Evolutionary conservation across 2,797 vertebrate genomes (phyloP).

Genomic region (Onychomys leucogaster): DNA sequence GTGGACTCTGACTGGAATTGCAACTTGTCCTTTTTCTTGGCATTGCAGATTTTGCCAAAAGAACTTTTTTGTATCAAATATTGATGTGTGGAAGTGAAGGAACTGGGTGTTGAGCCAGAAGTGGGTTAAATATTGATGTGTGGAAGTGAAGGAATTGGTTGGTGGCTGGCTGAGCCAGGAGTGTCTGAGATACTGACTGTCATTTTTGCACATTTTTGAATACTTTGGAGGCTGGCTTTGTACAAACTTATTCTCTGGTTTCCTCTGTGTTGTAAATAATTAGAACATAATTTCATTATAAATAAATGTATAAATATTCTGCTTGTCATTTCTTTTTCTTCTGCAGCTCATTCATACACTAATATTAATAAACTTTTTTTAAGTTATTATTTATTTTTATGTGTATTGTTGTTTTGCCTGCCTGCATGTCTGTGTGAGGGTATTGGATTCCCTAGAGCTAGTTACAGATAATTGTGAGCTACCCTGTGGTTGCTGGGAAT

Average conservation of each 20-base stretch:
- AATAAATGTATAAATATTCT: constrained; percentile 87
- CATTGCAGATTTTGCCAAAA: constrained; percentile 64
- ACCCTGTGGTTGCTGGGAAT: neutral
- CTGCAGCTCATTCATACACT: neutral
- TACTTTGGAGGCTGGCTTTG: constrained; percentile 77
- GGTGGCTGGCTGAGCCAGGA: constrained; percentile 67
- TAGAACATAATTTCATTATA: constrained; percentile 87
- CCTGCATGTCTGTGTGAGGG: neutral
- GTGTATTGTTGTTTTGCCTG: neutral
- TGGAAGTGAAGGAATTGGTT: constrained; percentile 64
- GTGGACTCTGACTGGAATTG: constrained; percentile 59
- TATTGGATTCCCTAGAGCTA: neutral
- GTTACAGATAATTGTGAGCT: neutral
- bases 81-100: neutral
- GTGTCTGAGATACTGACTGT: constrained; percentile 66
- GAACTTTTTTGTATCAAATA: constrained; percentile 70
- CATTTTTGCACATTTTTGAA: constrained; percentile 63
- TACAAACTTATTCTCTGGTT: constrained; percentile 80
- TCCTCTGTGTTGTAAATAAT: constrained; percentile 89
- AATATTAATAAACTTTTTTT: neutral
- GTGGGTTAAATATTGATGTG: constrained; percentile 23
- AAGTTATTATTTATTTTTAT: neutral
- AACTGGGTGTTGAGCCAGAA: constrained; percentile 71
- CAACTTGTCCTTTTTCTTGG: constrained; percentile 50
- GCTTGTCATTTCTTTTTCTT: constrained; percentile 48